Evolutionary conservation across 2,888 invertebrate genomes (phyloP).

Genomic region (Chromoteleia sp.): DNA sequence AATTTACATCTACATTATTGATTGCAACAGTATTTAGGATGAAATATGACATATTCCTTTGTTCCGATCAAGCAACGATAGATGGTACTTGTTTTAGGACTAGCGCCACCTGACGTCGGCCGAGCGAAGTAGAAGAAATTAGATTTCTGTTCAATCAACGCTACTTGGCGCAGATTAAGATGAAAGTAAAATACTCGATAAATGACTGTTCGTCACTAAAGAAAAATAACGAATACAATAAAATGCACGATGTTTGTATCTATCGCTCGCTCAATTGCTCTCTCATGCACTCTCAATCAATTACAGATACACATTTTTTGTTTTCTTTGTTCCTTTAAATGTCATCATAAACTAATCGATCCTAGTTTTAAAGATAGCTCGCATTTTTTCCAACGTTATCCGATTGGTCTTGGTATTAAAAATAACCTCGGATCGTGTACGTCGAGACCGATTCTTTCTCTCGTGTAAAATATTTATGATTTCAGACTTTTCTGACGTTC

Average conservation of each 20-base stretch:
- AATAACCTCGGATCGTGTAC: constrained; percentile 83
- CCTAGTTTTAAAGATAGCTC: constrained; percentile 75
- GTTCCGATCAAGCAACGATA: constrained; percentile 12
- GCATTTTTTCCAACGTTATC: constrained; percentile 73
- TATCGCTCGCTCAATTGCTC: constrained; percentile 48
- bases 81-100: neutral
- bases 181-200: constrained; percentile 36
- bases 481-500: constrained; percentile 45
- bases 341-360: constrained; percentile 76
- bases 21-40: constrained; percentile 23
- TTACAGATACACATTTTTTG: constrained; percentile 25
- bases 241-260: constrained; percentile 64
- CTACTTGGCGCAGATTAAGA: neutral
- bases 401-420: constrained; percentile 85
- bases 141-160: neutral
- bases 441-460: constrained; percentile 53
- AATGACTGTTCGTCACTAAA: constrained; percentile 24
- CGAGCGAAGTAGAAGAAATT: constrained; percentile 32
- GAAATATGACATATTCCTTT: constrained; percentile 5
- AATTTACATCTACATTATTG: constrained; percentile 27
- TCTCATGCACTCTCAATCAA: constrained; percentile 39
- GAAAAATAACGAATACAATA: constrained; percentile 45
- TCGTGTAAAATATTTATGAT: constrained; percentile 66
- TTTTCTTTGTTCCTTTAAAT: constrained; percentile 59
- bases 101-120: constrained; percentile 14